A percentile compares a stretch with the other conserved stretches of the same genome.
phyloP scores from a whole-genome alignment of 2,797 vertebrate genomes.

The Arctocebus calabarensis region DNA sequence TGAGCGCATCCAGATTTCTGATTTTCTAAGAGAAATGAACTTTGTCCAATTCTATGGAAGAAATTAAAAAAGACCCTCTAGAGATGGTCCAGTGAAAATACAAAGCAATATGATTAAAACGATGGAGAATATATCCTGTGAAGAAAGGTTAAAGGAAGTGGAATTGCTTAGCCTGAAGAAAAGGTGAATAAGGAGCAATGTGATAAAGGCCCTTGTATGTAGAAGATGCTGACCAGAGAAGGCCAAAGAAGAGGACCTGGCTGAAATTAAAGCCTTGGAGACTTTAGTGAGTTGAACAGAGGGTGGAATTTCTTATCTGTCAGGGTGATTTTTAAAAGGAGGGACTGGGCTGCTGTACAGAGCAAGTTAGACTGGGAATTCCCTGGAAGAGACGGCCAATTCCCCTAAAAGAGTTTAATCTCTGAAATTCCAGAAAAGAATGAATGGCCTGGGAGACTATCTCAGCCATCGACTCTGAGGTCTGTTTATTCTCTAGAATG shows the following conservation, averaged over 20 bases:
- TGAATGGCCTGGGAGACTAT: neutral
- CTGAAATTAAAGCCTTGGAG: slow-evolving; percentile 58
- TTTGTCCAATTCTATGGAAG: slow-evolving; percentile 49
- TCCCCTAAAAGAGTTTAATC: neutral
- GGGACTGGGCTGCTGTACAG: neutral
- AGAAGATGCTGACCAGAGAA: slow-evolving; percentile 60
- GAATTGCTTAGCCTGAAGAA: slow-evolving; percentile 33
- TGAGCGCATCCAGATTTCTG: neutral
- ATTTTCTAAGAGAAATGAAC: slow-evolving; percentile 73
- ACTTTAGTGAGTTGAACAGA: slow-evolving; percentile 13
- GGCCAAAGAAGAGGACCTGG: neutral
- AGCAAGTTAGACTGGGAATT: neutral
- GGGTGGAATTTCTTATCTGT: neutral
- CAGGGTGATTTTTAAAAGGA: neutral
- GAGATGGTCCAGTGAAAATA: slow-evolving; percentile 49
- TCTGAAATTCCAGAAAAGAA: neutral
- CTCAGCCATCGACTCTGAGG: neutral
- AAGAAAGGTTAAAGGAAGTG: slow-evolving; percentile 39
- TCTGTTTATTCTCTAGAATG: slow-evolving; percentile 59
- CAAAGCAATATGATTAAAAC: neutral
- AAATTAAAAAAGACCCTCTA: slow-evolving; percentile 69
- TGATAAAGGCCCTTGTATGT: slow-evolving; percentile 48
- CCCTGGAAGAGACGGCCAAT: slow-evolving; percentile 35
- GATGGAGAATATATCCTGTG: neutral
- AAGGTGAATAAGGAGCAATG: neutral